Percentiles rank a stretch among this genome's conserved stretches.
Evolutionary conservation across 1,140 invertebrate species (phyloP).

Genomic region (Drosophila santomea): DNA sequence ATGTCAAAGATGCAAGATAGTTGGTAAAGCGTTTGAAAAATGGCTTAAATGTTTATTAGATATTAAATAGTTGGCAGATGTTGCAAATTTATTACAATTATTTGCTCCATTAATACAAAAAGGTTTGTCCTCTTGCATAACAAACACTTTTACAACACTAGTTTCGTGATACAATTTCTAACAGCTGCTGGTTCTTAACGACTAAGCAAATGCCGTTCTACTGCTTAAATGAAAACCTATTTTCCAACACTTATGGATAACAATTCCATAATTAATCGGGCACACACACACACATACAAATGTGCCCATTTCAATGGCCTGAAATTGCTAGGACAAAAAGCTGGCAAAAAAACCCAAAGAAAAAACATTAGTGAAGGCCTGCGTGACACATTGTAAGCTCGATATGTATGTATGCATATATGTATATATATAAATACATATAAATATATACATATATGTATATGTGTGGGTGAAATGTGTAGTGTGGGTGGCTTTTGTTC

Average conservation of each 20-base stretch:
- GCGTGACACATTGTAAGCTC: conserved; percentile 34
- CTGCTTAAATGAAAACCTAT: conserved; percentile 3
- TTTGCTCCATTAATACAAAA: background rate
- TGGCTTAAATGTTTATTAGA: background rate
- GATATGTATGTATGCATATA: background rate
- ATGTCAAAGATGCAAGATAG: background rate
- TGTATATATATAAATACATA: background rate
- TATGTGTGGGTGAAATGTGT: conserved; percentile 1
- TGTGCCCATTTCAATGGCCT: conserved; percentile 10
- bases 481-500: conserved; percentile 54
- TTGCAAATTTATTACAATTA: background rate
- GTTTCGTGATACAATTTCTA: background rate
- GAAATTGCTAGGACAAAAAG: conserved; percentile 11
- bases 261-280: conserved; percentile 32
- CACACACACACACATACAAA: conserved; percentile 5
- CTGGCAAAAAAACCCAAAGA: background rate
- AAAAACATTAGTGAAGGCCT: conserved; percentile 36
- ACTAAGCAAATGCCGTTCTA: background rate
- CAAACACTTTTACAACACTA: background rate
- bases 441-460: conserved; percentile 13
- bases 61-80: background rate
- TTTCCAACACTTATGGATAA: conserved; percentile 35
- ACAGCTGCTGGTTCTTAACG: background rate
- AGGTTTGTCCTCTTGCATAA: background rate
- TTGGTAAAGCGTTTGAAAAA: background rate